Evolutionary conservation across 1,140 invertebrate genomes (phyloP).

Genomic region (Saxidomus purpurata): DNA sequence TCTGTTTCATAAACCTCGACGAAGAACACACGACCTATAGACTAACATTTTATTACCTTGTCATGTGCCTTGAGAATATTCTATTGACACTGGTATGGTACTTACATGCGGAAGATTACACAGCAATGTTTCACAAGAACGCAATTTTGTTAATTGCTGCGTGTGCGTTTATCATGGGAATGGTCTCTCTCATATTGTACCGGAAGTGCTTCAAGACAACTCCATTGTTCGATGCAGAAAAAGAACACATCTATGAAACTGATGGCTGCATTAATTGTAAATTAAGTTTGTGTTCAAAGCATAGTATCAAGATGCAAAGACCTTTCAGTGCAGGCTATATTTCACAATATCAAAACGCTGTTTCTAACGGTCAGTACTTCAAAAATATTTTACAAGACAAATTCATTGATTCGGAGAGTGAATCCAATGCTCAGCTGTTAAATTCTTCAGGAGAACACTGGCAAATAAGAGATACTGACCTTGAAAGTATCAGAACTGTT

Average conservation of each 20-base stretch:
- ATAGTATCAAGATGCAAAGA: conserved; percentile 72
- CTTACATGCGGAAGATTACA: conserved; percentile 37
- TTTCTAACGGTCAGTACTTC: conserved; percentile 76
- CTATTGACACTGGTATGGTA: conserved; percentile 87
- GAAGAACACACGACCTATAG: conserved; percentile 93
- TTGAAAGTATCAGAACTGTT: conserved; percentile 43
- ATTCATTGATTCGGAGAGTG: conserved; percentile 72
- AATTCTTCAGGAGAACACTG: conserved; percentile 65
- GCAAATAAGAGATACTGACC: conserved; percentile 47
- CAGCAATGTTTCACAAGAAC: conserved; percentile 59
- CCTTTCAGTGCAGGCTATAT: conserved; percentile 78
- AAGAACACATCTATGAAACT: conserved; percentile 69
- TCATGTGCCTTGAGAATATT: conserved; percentile 96
- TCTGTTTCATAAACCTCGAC: conserved; percentile 96
- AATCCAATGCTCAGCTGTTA: conserved; percentile 66
- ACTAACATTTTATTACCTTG: conserved; percentile 95
- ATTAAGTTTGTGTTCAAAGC: conserved; percentile 79
- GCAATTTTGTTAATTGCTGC: conserved; percentile 88
- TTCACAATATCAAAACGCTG: conserved; percentile 75
- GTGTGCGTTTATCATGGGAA: conserved; percentile 92
- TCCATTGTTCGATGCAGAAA: conserved; percentile 70
- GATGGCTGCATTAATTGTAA: conserved; percentile 80
- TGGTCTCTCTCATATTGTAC: conserved; percentile 94
- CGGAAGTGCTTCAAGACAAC: conserved; percentile 92
- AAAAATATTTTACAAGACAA: conserved; percentile 79